A percentile compares a stretch with the other conserved stretches of the same genome.
Conservation (phyloP, 2,113 vertebrate species). For the Pelobates fuscus region DNA sequence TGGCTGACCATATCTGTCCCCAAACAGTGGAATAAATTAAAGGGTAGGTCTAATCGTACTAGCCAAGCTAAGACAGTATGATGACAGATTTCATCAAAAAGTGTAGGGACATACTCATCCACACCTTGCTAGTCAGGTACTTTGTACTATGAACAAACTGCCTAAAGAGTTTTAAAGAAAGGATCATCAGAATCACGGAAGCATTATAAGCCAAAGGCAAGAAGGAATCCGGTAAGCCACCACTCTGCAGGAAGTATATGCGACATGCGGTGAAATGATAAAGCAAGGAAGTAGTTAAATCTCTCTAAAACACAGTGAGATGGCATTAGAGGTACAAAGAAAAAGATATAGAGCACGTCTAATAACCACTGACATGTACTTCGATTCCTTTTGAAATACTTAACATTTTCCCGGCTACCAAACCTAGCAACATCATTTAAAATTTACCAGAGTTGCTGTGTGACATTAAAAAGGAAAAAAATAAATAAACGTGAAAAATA, state of each 20-base stretch:
- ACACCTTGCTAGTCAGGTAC: background rate
- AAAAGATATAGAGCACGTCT: conserved; percentile 59
- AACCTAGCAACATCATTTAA: conserved; percentile 61
- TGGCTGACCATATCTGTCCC: no score
- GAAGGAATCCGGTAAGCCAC: conserved; percentile 9
- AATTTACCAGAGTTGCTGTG: conserved; percentile 55
- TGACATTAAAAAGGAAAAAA: conserved; percentile 55
- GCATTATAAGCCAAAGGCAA: conserved; percentile 6
- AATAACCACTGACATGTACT: conserved; percentile 58
- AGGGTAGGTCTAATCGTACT: no score
- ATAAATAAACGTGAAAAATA: no score
- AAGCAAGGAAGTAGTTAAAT: conserved; percentile 13
- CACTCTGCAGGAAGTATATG: background rate
- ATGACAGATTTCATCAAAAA: no score
- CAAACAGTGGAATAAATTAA: no score
- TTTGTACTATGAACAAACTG: background rate
- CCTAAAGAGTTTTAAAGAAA: conserved; percentile 5
- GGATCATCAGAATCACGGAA: conserved; percentile 4
- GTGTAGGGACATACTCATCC: background rate
- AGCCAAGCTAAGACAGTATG: no score
- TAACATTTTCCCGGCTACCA: conserved; percentile 56
- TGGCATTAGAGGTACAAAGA: conserved; percentile 53
- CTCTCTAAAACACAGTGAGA: conserved; percentile 53
- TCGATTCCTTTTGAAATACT: conserved; percentile 58
- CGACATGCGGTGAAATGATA: background rate